phyloP scores from a whole-genome alignment of 2,113 vertebrate genomes.

The Cyprinus carpio region DNA sequence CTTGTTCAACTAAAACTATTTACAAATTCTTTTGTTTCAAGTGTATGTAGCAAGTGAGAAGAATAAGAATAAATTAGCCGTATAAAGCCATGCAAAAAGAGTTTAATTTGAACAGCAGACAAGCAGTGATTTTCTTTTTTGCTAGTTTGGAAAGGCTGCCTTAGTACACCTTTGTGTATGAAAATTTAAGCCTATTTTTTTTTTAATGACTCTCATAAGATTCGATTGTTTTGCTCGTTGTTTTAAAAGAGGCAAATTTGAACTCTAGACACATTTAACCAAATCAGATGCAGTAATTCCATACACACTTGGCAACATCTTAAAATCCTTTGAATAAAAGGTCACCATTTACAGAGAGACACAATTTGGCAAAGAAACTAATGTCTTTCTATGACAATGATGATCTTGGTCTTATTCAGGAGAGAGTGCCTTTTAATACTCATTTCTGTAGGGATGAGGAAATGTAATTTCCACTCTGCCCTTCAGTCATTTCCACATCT shows the following conservation, averaged over 20 bases:
- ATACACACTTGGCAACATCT: not conserved
- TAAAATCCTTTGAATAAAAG: not conserved
- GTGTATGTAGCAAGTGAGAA: no score
- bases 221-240: conserved; percentile 1
- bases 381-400: not conserved
- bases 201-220: conserved; percentile 15
- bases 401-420: conserved; percentile 24
- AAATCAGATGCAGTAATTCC: not conserved
- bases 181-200: not conserved
- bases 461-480: conserved; percentile 16
- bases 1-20: no score
- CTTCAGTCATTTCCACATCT: conserved; percentile 37
- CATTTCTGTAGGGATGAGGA: not conserved
- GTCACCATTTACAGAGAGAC: not conserved
- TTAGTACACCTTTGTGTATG: not conserved
- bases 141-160: no score
- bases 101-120: no score
- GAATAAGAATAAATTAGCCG: no score
- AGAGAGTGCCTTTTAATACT: conserved; percentile 40
- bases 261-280: conserved; percentile 1
- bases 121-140: no score
- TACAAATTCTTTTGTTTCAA: no score
- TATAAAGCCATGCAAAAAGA: no score
- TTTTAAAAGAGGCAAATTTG: not conserved
- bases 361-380: not conserved